phyloP scores from a whole-genome alignment of 2,888 invertebrate genomes.

The Drosophila meridiana region DNA sequence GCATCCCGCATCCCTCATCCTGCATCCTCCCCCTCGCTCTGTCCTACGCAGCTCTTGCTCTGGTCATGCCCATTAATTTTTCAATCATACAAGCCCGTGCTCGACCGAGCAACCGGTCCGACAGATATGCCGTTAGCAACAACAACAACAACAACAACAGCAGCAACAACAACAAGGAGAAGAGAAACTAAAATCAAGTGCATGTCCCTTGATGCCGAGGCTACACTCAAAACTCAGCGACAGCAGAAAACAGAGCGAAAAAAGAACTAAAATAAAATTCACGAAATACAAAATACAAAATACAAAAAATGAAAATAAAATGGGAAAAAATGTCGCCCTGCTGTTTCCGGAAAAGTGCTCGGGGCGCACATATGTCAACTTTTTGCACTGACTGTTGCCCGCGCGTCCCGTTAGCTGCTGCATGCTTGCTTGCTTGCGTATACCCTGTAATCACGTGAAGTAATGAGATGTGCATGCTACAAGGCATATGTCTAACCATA shows the following conservation, averaged over 20 bases:
- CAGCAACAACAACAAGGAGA: slow-evolving; percentile 40
- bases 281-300: slow-evolving; percentile 31
- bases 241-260: slow-evolving; percentile 21
- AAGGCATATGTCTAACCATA: not conserved
- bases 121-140: slow-evolving; percentile 34
- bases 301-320: slow-evolving; percentile 30
- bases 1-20: not conserved
- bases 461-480: not conserved
- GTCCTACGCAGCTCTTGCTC: slow-evolving; percentile 14
- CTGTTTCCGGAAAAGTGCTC: slow-evolving; percentile 83
- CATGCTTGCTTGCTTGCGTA: slow-evolving; percentile 1
- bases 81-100: slow-evolving; percentile 72
- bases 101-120: slow-evolving; percentile 24
- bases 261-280: slow-evolving; percentile 22
- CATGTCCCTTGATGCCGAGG: slow-evolving; percentile 72
- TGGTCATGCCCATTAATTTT: slow-evolving; percentile 79
- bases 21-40: no score
- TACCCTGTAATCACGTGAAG: slow-evolving; percentile 9
- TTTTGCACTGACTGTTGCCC: slow-evolving; percentile 66
- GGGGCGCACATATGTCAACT: slow-evolving; percentile 85
- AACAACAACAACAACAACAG: slow-evolving; percentile 11
- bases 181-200: slow-evolving; percentile 66
- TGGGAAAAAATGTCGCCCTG: slow-evolving; percentile 80
- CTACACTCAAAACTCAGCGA: slow-evolving; percentile 67
- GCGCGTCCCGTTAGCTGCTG: not conserved